Base-by-base conservation (phyloP, 2,797 vertebrate genomes). In the Microhierax caerulescens region DNA sequence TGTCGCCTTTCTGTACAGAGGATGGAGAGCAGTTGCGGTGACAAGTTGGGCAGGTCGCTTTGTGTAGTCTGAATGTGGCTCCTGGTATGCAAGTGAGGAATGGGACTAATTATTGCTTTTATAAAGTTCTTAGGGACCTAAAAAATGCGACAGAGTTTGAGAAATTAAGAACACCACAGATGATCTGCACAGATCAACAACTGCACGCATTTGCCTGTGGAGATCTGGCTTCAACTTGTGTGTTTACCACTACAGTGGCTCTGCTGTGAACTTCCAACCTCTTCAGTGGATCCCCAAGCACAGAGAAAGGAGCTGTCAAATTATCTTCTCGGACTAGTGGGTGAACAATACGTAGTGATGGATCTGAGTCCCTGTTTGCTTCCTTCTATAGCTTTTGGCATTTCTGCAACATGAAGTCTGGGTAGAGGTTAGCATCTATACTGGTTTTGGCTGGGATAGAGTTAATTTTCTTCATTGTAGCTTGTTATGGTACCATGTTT, bases 11-110 rank as follows among this genome's bases (percentile, higher is more conserved):
- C 28, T 41, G 59, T 36, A 11, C 45, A 47, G 24, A 19, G 32
- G 14, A 11, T 0, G 4, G 59, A 36, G 8, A 19, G 22, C 1
- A 0, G 34, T 24, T 32, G 45, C 1, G 3, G 12, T 59, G 47
- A 21, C 18, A 6, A 20, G 27, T 21, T 12, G n/a, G 53, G 45
- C 43, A 28, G 19, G 37, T 57, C 3, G 0, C 24, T 32, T 18
- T 59, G n/a, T 15, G 21, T 27, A 30, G 15, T 34, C 45, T 51
- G 30, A 82, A 24, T 18, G 1, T 21, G 20, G 27, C n/a, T 57
- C 10, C 37, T 51, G 70, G 25, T 24, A 15, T 28, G 32, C n/a
- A 25, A 53, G 16, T 36, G 41, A 43, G 43, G n/a, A 87, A 20
- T 4, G 12, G 34, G 37, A 23, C 51, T 34, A 32, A 11, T 4